These are phyloP conservation scores for Tiliacea citrago DNA, from an alignment of 2,888 invertebrate species.

Conservation along the genomic window DNA sequence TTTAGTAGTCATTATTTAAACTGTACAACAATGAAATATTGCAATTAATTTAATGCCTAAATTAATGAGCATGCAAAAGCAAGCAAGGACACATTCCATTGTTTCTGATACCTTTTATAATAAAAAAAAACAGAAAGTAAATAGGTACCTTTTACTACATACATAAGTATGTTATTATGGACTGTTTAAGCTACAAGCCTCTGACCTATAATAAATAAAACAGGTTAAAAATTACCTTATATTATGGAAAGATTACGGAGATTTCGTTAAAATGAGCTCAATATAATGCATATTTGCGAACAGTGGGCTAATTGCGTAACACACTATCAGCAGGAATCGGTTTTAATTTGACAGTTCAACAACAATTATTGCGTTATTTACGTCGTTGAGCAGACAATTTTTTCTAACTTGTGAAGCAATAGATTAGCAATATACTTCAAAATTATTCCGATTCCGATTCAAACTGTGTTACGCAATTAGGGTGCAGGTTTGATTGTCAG, in stretches of 20 bases:
- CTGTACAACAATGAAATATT: slow-evolving; percentile 37
- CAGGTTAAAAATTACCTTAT: slow-evolving; percentile 10
- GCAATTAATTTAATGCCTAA: slow-evolving; percentile 38
- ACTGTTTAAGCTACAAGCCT: not conserved
- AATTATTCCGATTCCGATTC: too few relatives aligned
- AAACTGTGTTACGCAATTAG: too few relatives aligned
- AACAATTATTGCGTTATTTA: too few relatives aligned
- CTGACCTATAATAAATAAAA: slow-evolving; percentile 29
- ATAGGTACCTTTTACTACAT: not conserved
- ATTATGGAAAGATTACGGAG: not conserved
- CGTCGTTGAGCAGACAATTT: too few relatives aligned
- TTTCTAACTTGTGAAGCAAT: too few relatives aligned
- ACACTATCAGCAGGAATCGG: too few relatives aligned
- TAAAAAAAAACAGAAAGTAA: slow-evolving; percentile 1
- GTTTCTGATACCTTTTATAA: slow-evolving; percentile 9
- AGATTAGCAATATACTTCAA: too few relatives aligned
- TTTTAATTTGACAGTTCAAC: too few relatives aligned
- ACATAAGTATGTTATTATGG: not conserved
- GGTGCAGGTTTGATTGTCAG: too few relatives aligned
- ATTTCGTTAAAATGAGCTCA: slow-evolving; percentile 33
- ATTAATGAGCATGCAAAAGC: slow-evolving; percentile 43
- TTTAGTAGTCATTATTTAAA: slow-evolving; percentile 9
- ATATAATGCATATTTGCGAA: too few relatives aligned
- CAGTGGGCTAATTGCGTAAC: too few relatives aligned
- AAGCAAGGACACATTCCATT: slow-evolving; percentile 45